Evolutionary conservation across 2,797 vertebrate genomes (phyloP).

Genomic region (Ctenochaetus hawaiiensis): DNA sequence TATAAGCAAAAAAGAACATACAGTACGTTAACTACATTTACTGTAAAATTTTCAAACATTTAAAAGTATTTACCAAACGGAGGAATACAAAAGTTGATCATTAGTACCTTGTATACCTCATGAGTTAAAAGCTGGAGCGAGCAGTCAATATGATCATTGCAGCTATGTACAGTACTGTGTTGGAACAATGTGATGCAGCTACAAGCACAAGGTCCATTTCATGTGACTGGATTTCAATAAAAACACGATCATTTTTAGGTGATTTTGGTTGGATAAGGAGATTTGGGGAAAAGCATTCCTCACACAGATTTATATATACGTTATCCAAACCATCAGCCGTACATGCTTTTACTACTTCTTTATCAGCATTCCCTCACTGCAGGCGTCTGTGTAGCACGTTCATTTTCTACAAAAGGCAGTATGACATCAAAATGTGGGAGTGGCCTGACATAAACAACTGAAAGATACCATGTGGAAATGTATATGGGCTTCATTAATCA

Average conservation of each 20-base stretch:
- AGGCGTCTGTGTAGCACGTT: conserved; percentile 12
- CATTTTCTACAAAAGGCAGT: conserved; percentile 28
- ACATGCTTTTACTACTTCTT: conserved; percentile 31
- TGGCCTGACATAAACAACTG: conserved; percentile 14
- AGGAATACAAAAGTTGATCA: conserved; percentile 70
- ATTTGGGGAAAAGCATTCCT: not conserved
- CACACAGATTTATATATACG: conserved; percentile 20
- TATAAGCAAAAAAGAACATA: conserved; percentile 59
- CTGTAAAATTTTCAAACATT: conserved; percentile 61
- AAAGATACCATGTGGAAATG: not conserved
- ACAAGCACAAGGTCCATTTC: conserved; percentile 38
- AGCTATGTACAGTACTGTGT: conserved; percentile 57
- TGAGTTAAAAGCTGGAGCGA: conserved; percentile 49
- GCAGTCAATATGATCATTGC: conserved; percentile 47
- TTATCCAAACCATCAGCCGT: conserved; percentile 29
- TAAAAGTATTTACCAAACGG: conserved; percentile 61
- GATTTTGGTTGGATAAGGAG: conserved; percentile 48
- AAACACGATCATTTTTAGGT: conserved; percentile 20
- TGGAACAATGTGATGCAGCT: conserved; percentile 25
- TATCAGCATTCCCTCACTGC: conserved; percentile 18
- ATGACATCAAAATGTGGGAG: conserved; percentile 32
- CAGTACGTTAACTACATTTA: conserved; percentile 65
- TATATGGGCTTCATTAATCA: conserved; percentile 25
- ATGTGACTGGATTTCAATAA: conserved; percentile 19
- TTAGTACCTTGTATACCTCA: conserved; percentile 66